Conservation (phyloP, 2,113 vertebrate species). For the Salvelinus alpinus region DNA sequence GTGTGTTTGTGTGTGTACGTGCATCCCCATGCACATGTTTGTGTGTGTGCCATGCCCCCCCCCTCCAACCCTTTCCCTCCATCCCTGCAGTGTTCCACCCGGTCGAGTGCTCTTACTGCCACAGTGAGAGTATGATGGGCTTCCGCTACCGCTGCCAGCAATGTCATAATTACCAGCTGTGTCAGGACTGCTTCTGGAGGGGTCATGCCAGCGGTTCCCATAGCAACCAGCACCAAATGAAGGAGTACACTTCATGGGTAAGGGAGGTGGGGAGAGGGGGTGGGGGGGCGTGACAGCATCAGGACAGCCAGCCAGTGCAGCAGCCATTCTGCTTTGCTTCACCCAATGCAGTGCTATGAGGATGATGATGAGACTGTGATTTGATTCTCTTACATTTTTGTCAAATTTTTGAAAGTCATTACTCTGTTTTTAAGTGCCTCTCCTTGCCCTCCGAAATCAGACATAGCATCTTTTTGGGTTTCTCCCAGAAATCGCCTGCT, state of each 20-base stretch:
- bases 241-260: constrained; percentile 99
- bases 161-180: constrained; percentile 99
- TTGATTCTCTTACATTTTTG: not conserved
- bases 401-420: not conserved
- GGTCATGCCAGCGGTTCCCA: constrained; percentile 97
- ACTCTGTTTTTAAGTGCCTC: not conserved
- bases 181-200: constrained; percentile 99
- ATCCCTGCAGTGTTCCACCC: constrained; percentile 92
- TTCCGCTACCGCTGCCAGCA: constrained; percentile 99
- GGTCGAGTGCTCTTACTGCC: constrained; percentile 98
- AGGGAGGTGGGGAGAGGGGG: constrained; percentile 58
- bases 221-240: constrained; percentile 99
- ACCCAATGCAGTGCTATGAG: not conserved
- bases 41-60: constrained; percentile 39
- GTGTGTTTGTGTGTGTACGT: not conserved
- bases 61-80: constrained; percentile 14
- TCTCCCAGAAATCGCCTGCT: constrained; percentile 94
- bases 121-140: constrained; percentile 99
- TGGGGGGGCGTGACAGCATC: constrained; percentile 51
- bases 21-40: not conserved
- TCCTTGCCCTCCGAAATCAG: not conserved
- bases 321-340: not conserved
- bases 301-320: constrained; percentile 36
- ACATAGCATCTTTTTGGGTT: constrained; percentile 33
- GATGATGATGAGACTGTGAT: not conserved